These are phyloP conservation scores for Cephus nigrinus DNA, from an alignment of 2,888 invertebrate genomes.

Conservation along the genomic window DNA sequence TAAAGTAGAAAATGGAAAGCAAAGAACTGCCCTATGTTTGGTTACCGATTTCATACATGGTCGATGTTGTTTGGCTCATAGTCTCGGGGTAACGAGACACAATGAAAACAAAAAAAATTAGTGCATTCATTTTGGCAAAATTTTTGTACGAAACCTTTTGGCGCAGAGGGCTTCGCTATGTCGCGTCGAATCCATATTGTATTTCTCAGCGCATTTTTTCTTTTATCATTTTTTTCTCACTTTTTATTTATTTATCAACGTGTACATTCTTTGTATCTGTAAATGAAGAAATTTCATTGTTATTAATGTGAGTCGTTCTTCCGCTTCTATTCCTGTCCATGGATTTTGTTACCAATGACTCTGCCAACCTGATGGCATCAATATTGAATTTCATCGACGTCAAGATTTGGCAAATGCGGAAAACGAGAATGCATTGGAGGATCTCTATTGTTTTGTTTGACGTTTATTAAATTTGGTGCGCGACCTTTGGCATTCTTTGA, in stretches of 20 bases:
- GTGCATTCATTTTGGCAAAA: background rate
- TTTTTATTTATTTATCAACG: conserved; percentile 41
- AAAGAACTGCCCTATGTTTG: background rate
- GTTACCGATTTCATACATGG: background rate
- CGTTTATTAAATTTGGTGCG: background rate
- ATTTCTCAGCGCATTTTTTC: conserved; percentile 23
- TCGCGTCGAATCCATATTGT: conserved; percentile 32
- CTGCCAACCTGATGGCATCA: background rate
- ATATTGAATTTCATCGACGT: background rate
- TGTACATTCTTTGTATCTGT: conserved; percentile 54
- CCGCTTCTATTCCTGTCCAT: background rate
- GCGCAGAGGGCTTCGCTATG: conserved; percentile 12
- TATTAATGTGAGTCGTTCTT: conserved; percentile 9
- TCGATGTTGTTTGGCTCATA: background rate
- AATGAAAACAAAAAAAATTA: background rate
- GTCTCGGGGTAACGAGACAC: background rate
- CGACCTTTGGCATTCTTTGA: background rate
- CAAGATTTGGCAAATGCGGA: background rate
- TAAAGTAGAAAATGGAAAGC: background rate
- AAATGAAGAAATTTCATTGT: conserved; percentile 51
- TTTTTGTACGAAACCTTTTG: conserved; percentile 35
- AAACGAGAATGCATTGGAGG: background rate
- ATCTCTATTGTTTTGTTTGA: background rate
- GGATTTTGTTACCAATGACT: background rate
- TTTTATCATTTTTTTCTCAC: background rate